A percentile compares a stretch with the other conserved stretches of the same genome.
Evolutionary conservation across 2,113 vertebrate species (phyloP).

Genomic region (Hippocampus mohnikei): DNA sequence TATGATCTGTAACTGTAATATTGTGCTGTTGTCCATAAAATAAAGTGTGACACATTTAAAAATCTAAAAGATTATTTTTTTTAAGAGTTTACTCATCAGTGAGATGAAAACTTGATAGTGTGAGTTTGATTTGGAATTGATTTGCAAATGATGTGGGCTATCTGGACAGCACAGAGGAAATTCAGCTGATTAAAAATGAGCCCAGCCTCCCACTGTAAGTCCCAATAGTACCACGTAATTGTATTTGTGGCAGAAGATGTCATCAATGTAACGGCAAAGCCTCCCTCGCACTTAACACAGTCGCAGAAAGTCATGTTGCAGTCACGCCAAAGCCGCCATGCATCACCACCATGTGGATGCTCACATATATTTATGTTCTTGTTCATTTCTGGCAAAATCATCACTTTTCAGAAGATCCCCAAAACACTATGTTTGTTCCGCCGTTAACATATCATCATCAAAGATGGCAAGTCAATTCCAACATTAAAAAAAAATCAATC

Average conservation of each 20-base stretch:
- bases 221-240: slow-evolving; percentile 18
- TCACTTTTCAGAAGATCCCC: too few relatives aligned
- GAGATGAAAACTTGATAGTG: background rate
- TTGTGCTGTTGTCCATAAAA: background rate
- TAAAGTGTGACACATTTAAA: background rate
- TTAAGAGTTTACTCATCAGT: background rate
- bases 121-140: slow-evolving; percentile 3
- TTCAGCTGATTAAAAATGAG: slow-evolving; percentile 6
- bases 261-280: slow-evolving; percentile 45
- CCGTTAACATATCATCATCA: too few relatives aligned
- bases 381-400: too few relatives aligned
- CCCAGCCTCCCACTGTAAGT: slow-evolving; percentile 32
- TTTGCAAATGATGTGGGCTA: slow-evolving; percentile 33
- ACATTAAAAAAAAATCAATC: too few relatives aligned
- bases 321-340: slow-evolving; percentile 21
- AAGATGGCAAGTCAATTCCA: too few relatives aligned
- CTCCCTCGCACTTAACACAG: slow-evolving; percentile 13
- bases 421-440: too few relatives aligned
- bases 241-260: slow-evolving; percentile 42
- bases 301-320: slow-evolving; percentile 13
- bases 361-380: slow-evolving; percentile 4
- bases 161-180: slow-evolving; percentile 18
- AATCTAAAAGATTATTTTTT: background rate
- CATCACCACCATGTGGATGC: slow-evolving; percentile 10
- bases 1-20: background rate